These are phyloP conservation scores for Drosophila koepferae DNA, from an alignment of 2,888 invertebrate genomes.

Conservation along the genomic window DNA sequence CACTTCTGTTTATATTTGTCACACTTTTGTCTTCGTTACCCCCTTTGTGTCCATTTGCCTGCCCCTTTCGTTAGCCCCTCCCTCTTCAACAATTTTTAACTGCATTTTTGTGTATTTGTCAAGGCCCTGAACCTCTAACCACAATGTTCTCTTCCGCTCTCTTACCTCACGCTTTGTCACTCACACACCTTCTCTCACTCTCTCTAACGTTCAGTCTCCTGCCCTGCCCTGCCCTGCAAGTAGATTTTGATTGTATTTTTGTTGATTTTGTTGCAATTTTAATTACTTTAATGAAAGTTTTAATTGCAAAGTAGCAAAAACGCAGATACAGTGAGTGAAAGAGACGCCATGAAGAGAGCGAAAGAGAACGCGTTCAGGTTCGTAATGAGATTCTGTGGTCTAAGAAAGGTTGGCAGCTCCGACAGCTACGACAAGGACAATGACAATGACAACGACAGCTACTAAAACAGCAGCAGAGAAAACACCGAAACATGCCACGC, in stretches of 20 bases:
- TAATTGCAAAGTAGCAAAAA: constrained; percentile 83
- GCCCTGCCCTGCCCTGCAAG: constrained; percentile 15
- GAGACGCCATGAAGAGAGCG: constrained; percentile 13
- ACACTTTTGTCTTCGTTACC: constrained; percentile 70
- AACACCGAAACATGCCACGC: constrained; percentile 20
- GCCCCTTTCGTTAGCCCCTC: neutral
- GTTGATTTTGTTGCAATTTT: constrained; percentile 83
- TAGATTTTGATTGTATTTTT: constrained; percentile 79
- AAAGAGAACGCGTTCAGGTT: constrained; percentile 23
- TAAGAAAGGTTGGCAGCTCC: constrained; percentile 74
- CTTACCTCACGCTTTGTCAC: neutral
- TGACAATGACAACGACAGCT: constrained; percentile 30
- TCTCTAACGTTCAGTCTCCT: neutral
- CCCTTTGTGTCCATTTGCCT: neutral
- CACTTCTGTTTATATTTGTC: constrained; percentile 80
- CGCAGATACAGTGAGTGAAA: constrained; percentile 44
- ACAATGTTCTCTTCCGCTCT: constrained; percentile 11
- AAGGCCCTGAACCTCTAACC: constrained; percentile 54
- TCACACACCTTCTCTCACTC: neutral
- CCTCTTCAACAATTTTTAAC: constrained; percentile 63
- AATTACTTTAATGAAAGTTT: constrained; percentile 85
- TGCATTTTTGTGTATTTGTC: constrained; percentile 78
- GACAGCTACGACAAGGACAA: constrained; percentile 44
- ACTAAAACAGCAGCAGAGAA: constrained; percentile 4
- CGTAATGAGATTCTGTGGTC: constrained; percentile 81